These are phyloP conservation scores for Anorthoa munda DNA, from an alignment of 2,888 invertebrate species.

Conservation along the genomic window DNA sequence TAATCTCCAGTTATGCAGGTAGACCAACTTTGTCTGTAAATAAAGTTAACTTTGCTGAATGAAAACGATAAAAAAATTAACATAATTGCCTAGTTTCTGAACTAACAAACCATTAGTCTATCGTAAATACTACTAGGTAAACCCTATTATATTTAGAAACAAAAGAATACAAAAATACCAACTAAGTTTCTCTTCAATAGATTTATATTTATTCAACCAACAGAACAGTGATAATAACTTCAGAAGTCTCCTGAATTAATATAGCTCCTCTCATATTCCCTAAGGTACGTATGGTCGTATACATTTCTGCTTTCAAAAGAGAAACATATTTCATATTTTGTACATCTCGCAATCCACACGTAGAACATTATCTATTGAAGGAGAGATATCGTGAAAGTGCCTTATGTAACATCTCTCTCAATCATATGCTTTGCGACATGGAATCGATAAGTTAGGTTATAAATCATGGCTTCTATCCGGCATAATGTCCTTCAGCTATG, in stretches of 20 bases:
- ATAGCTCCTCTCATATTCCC: conserved; percentile 13
- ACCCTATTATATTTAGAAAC: no score
- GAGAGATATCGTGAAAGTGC: conserved; percentile 39
- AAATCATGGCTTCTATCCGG: conserved; percentile 54
- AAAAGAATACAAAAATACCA: not conserved
- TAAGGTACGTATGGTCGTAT: not conserved
- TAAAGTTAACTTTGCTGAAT: no score
- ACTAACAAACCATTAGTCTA: no score
- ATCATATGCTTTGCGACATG: conserved; percentile 55
- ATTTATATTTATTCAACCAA: not conserved
- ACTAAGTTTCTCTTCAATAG: not conserved
- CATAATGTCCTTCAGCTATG: conserved; percentile 25
- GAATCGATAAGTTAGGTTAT: conserved; percentile 55
- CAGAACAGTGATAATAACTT: not conserved
- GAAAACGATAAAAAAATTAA: no score
- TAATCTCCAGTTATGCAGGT: no score
- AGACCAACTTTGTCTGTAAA: no score
- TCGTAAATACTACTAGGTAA: no score
- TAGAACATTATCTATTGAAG: conserved; percentile 54
- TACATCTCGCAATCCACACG: conserved; percentile 46
- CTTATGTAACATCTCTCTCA: conserved; percentile 50
- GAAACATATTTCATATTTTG: conserved; percentile 50
- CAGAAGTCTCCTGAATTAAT: conserved; percentile 31
- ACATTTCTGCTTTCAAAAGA: conserved; percentile 34
- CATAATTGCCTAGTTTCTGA: no score